Base-by-base conservation (phyloP, 2,888 invertebrate genomes). In the Cheilosia vernalis region DNA sequence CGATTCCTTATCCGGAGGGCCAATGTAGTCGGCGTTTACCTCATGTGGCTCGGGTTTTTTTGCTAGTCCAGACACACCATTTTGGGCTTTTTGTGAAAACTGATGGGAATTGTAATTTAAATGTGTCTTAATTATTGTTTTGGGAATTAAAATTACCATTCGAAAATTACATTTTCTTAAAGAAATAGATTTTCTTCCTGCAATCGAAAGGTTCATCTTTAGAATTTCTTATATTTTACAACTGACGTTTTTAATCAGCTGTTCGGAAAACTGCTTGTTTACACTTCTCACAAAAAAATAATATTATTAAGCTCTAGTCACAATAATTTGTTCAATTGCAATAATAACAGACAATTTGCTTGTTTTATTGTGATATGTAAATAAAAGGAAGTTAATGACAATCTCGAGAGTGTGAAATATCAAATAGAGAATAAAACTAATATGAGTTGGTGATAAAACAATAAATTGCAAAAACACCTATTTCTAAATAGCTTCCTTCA, bases 1-100 rank as follows among this genome's bases (percentile, higher is more conserved):
- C 1, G 97, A 97, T 24, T 95, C 92, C 13, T 95, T 94, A 91
- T 98, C 96, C 0, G 97, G 96, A 0, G 97, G 97, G 1, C 92
- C 92, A 77, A 92, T 91, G 40, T 91, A 92, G 79, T 92, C 92
- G 24, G 87, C 80, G 21, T 81, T 85, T 5, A 92, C 89, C 24
- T 87, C 61, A 21, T 88, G 66, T 0, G 91, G 89, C 42, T 91
- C 88, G 0, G 92, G 92, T 63, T 88, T 89, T 56, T 89, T 88
- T 27, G 86, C 67, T 60, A 90, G 87, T 56, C 88, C 90, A 44
- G 10, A 1, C 2, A 15, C 21, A 7, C n/a, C n/a, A 15, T 4
- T 7, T 10, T 70, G 74, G 2, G 10, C 2, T 49, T 80, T 85
- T 6, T 33, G 74, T 70, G 84, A 42, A 40, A 80, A 80, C 84